These are phyloP conservation scores for Diadumene lineata DNA, from an alignment of 92 coral and sea anemone species.

Conservation along the genomic window DNA sequence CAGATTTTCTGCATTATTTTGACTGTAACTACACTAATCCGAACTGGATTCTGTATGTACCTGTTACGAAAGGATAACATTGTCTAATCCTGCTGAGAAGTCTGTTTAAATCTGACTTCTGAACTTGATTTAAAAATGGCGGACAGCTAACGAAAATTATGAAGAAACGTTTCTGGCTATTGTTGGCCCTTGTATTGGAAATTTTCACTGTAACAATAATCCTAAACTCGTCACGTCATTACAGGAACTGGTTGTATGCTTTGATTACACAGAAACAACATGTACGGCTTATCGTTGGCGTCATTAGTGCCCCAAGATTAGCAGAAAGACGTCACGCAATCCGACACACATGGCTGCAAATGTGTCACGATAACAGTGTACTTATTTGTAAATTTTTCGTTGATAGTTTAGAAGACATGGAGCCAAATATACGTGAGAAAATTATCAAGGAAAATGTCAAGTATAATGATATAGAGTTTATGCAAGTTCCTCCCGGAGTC, in stretches of 20 bases:
- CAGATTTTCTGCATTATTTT: too few species aligned
- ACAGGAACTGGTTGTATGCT: background rate
- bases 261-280: slow-evolving; percentile 5
- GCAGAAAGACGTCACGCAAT: slow-evolving; percentile 85
- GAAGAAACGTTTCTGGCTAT: background rate
- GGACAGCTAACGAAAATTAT: background rate
- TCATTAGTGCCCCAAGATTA: slow-evolving; percentile 80
- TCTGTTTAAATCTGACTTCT: too few species aligned
- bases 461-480: slow-evolving; percentile 67
- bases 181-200: background rate
- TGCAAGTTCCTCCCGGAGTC: slow-evolving; percentile 74
- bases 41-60: too few species aligned
- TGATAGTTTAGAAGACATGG: slow-evolving; percentile 74
- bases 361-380: slow-evolving; percentile 46
- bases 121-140: too few species aligned
- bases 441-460: slow-evolving; percentile 55
- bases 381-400: slow-evolving; percentile 85
- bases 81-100: too few species aligned
- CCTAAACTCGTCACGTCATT: background rate
- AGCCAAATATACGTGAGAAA: slow-evolving; percentile 39
- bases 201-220: background rate
- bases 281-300: slow-evolving; percentile 54
- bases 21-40: too few species aligned
- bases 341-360: slow-evolving; percentile 78
- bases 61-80: too few species aligned